Evolutionary conservation across 2,888 invertebrate genomes (phyloP).

Genomic region (Hylaea fasciaria): DNA sequence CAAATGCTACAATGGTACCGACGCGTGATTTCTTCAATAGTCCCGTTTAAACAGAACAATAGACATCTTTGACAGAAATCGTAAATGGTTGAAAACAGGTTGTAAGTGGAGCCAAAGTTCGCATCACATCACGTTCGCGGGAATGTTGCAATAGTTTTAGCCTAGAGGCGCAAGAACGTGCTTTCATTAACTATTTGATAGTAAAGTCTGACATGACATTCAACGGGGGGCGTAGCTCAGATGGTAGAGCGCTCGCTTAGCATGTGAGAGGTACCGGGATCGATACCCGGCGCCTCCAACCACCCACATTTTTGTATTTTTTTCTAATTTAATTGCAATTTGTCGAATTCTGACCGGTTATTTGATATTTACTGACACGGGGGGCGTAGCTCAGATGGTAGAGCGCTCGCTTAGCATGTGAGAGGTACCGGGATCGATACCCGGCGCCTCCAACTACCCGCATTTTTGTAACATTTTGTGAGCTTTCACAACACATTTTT

Average conservation of each 20-base stretch:
- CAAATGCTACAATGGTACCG: too few relatives aligned
- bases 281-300: constrained; percentile 62
- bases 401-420: constrained; percentile 85
- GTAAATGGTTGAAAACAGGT: too few relatives aligned
- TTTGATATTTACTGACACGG: constrained; percentile 36
- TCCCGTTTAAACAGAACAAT: too few relatives aligned
- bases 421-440: constrained; percentile 85
- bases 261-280: constrained; percentile 84
- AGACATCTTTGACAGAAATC: too few relatives aligned
- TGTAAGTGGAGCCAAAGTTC: neutral
- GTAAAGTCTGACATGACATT: neutral
- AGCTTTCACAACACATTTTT: too few relatives aligned
- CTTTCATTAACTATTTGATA: neutral
- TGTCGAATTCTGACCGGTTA: neutral
- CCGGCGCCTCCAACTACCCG: constrained; percentile 78
- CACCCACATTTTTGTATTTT: constrained; percentile 20
- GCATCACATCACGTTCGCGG: constrained; percentile 3
- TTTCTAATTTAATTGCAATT: neutral
- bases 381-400: constrained; percentile 86
- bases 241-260: constrained; percentile 86
- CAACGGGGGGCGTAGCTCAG: constrained; percentile 55
- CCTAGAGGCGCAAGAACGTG: constrained; percentile 3
- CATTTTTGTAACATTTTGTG: constrained; percentile 15
- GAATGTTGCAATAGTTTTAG: constrained; percentile 9
- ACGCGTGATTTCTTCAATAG: too few relatives aligned